Evolutionary conservation across 2,888 invertebrate species (phyloP).

Genomic region (Chorisops tibialis): DNA sequence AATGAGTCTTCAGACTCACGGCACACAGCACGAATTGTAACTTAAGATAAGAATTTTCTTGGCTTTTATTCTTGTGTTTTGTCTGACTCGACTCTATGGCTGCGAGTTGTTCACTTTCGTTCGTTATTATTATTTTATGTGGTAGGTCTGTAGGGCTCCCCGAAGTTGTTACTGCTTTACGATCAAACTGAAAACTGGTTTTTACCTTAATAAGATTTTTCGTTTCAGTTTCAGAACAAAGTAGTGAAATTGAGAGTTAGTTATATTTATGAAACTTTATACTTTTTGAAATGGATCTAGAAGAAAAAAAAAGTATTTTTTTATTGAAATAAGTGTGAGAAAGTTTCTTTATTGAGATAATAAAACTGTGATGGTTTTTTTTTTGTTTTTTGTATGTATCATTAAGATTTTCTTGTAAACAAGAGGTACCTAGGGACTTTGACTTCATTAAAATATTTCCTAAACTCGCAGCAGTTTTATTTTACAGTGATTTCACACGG

Average conservation of each 20-base stretch:
- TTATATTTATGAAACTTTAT: neutral
- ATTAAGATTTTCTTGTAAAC: no score
- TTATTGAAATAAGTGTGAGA: neutral
- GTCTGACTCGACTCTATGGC: slow-evolving; percentile 2
- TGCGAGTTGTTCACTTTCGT: slow-evolving; percentile 19
- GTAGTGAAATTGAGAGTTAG: slow-evolving; percentile 19
- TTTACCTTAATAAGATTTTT: slow-evolving; percentile 6
- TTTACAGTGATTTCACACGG: no score
- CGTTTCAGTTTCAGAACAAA: slow-evolving; percentile 1
- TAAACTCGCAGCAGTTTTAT: no score
- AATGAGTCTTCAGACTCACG: slow-evolving; percentile 21
- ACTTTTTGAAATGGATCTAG: neutral
- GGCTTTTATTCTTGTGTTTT: slow-evolving; percentile 15
- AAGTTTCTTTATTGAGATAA: neutral
- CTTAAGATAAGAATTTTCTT: slow-evolving; percentile 21
- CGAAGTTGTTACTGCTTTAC: slow-evolving; percentile 2
- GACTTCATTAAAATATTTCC: no score
- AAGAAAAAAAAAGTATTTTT: no score
- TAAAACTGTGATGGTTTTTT: no score
- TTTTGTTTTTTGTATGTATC: no score
- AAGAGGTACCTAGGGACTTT: no score
- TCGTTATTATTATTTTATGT: slow-evolving; percentile 15
- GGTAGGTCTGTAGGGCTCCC: slow-evolving; percentile 24
- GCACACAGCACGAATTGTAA: slow-evolving; percentile 18
- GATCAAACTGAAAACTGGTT: slow-evolving; percentile 19